Conservation (phyloP, 2,888 invertebrate species). For the Pristionchus exspectatus region DNA sequence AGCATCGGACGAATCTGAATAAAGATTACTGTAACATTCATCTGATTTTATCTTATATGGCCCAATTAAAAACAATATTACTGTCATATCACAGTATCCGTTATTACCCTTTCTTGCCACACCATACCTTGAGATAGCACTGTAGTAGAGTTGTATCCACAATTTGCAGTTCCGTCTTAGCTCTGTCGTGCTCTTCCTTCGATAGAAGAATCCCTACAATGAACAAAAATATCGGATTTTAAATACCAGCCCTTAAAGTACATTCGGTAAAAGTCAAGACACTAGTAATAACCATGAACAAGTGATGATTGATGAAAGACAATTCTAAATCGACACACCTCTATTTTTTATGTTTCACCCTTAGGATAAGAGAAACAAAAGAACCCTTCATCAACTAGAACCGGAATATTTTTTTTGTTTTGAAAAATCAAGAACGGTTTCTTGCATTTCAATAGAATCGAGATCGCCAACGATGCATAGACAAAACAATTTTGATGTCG, state of each 20-base stretch:
- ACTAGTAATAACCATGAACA: too few relatives aligned
- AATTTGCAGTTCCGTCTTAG: conserved; percentile 88
- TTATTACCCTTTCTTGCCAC: background rate
- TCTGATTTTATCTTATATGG: background rate
- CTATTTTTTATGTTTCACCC: background rate
- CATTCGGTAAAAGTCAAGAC: too few relatives aligned
- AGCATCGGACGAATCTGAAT: conserved; percentile 93
- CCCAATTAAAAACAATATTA: background rate
- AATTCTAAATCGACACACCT: background rate
- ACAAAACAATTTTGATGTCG: too few relatives aligned
- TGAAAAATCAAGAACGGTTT: too few relatives aligned
- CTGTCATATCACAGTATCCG: background rate
- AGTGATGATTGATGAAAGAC: too few relatives aligned
- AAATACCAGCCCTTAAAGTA: background rate
- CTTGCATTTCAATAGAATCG: too few relatives aligned
- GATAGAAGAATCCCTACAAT: conserved; percentile 49
- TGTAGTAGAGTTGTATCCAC: conserved; percentile 97
- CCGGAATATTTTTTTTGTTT: too few relatives aligned
- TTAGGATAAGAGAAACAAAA: background rate
- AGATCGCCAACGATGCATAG: too few relatives aligned
- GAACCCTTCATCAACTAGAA: too few relatives aligned
- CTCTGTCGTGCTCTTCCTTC: conserved; percentile 72
- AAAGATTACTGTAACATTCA: background rate
- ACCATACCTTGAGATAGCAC: conserved; percentile 92
- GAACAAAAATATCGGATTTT: too few relatives aligned